phyloP scores from a whole-genome alignment of 2,113 vertebrate species.

The Trogon melanurus region DNA sequence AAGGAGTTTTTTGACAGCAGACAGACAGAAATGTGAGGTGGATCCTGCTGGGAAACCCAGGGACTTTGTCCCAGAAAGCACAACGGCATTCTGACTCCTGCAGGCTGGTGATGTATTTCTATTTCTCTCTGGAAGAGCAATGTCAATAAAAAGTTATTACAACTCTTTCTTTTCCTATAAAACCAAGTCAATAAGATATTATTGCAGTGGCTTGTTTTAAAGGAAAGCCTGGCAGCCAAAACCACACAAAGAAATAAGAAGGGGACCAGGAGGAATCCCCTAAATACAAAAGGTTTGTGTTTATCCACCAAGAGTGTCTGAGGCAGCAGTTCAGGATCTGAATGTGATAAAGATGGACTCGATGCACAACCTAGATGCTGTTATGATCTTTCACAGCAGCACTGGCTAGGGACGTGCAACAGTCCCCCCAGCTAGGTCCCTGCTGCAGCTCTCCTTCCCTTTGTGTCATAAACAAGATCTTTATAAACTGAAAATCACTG shows the following conservation, averaged over 20 bases:
- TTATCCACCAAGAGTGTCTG: not conserved
- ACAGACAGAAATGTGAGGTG: not conserved
- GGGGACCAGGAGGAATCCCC: not conserved
- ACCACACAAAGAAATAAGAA: not conserved
- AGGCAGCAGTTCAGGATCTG: not conserved
- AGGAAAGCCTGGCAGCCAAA: slow-evolving; percentile 26
- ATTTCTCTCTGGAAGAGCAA: not conserved
- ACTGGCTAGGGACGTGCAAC: not conserved
- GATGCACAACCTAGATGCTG: not conserved
- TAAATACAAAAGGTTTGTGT: slow-evolving; percentile 7
- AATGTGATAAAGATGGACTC: not conserved
- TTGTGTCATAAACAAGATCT: not conserved
- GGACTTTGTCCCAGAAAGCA: not conserved
- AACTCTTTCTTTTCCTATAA: slow-evolving; percentile 46
- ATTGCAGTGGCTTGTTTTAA: not conserved
- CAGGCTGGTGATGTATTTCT: slow-evolving; percentile 10
- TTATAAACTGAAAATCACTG: not conserved
- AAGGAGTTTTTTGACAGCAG: not conserved
- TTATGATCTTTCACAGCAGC: not conserved
- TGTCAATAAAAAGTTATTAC: slow-evolving; percentile 70
- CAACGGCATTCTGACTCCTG: not conserved
- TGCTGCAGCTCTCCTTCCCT: not conserved
- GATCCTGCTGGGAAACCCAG: not conserved
- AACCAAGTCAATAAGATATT: slow-evolving; percentile 57
- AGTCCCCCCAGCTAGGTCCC: not conserved